Evolutionary conservation across 2,113 vertebrate species (phyloP), one percentile per base, ranked within the genome.

Genomic region (Raphicerus campestris): DNA sequence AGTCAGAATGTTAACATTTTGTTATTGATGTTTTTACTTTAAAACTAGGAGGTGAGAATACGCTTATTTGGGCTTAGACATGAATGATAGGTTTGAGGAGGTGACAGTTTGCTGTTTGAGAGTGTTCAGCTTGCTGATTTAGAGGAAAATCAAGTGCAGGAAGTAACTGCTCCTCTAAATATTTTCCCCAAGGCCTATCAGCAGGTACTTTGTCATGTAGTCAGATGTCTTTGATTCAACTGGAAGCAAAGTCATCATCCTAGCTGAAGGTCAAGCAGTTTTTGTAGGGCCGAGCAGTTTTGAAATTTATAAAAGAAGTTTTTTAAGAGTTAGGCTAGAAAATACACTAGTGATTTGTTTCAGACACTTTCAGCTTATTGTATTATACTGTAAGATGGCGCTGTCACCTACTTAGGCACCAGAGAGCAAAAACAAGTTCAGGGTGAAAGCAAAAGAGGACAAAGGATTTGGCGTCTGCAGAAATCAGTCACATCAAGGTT

Each of bases 171-270:
- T 78, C 84, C 85, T 93, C 92, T 80, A 85, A 87, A 86, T 94
- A 32, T 87, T 98, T 98, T 56, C 90, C 96, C 95, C 96, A 97
- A 49, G 87, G 85, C 60, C 58, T 84, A 87, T 92, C 92, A 97
- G 97, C 96, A 93, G 70, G 73, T 61, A 77, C 6, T 98, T 98
- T 95, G 98, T 99, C 98, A 98, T 96, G 11, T 86, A 97, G 93
- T 98, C 98, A 98, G 75, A 90, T 98, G 98, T 89, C 85, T 98
- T 97, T 98, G 98, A 98, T 96, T 92, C 93, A 96, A 19, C 87
- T 93, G 80, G 95, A 92, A 94, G 91, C 85, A 96, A 96, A 95
- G 90, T 87, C 73, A 73, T 47, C n/a, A 4, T 19, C 63, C 19
- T 93, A 93, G 80, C 0, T 96, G 22, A 97, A 95, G 66, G 13